Conservation (phyloP, 1,140 invertebrate genomes). For the Eubasilissa regina region DNA sequence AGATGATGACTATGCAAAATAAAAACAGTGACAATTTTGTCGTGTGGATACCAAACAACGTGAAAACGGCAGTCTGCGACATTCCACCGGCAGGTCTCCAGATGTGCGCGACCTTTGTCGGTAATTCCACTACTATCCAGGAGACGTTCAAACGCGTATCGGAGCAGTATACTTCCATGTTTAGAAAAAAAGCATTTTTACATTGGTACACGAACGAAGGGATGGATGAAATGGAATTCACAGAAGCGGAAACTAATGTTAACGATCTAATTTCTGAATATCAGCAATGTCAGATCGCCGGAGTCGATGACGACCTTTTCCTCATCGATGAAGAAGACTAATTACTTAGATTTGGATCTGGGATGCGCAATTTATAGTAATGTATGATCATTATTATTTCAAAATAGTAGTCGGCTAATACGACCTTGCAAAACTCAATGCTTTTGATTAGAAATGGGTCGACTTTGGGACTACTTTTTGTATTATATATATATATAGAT, state of each 20-base stretch:
- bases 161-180: conserved; percentile 92
- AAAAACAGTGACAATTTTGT: conserved; percentile 87
- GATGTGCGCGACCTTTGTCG: conserved; percentile 91
- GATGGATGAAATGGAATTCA: conserved; percentile 86
- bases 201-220: conserved; percentile 84
- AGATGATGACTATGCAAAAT: conserved; percentile 80
- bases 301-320: conserved; percentile 72
- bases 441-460: too few relatives aligned
- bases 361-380: too few relatives aligned
- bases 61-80: conserved; percentile 88
- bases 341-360: too few relatives aligned
- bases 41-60: conserved; percentile 92
- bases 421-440: too few relatives aligned
- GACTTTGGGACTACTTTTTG: too few relatives aligned
- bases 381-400: too few relatives aligned
- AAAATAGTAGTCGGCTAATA: too few relatives aligned
- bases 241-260: conserved; percentile 78
- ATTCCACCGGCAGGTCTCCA: conserved; percentile 89
- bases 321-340: conserved; percentile 62
- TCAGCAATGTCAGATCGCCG: conserved; percentile 90
- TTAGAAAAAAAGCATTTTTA: conserved; percentile 91
- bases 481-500: too few relatives aligned
- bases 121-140: conserved; percentile 89
- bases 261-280: conserved; percentile 85
- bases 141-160: conserved; percentile 88